Evolutionary conservation across 2,888 invertebrate genomes (phyloP), one percentile per base, ranked within the genome.

Genomic region (Polia nebulosa): DNA sequence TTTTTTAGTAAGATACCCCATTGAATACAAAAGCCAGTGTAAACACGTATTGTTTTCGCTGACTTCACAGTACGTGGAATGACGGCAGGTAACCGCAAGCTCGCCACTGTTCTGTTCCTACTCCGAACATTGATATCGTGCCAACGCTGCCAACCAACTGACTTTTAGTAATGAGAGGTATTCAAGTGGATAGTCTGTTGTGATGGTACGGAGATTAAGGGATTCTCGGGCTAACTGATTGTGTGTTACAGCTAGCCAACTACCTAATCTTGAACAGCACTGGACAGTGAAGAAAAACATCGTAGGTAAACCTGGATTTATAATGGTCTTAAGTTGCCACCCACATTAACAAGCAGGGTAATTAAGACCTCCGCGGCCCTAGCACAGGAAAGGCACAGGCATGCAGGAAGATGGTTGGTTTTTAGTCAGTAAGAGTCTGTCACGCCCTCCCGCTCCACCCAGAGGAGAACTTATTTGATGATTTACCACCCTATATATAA

Each of bases 21-120:
- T n/a, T 32, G 29, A 47, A 53, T 41, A 5, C 29, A 27, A 29
- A 20, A 45, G 44, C 25, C 25, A 3, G 25, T 22, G 56, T 60
- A n/a, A 51, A 62, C 62, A 58, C 13, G 36, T 57, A 71, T 58
- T 51, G 63, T 62, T 78, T 75, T 57, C 52, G 36, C 47, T 78
- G 60, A 60, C 57, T 45, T 57, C 47, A 60, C 51, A 52, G 51
- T 15, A 56, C 32, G 59, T 11, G 8, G 45, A 59, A 49, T 62
- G 81, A 57, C 59, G 56, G 15, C 56, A 68, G 61, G 56, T 53
- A 49, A 73, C 78, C 78, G 55, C 81, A 77, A 39, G 20, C 63
- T 49, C 47, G 9, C 62, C 53, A 32, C 45, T 52, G 13, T 34
- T 6, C 71, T 45, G 22, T 51, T 20, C 22, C 45, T 32, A 27